Evolutionary conservation across 2,797 vertebrate genomes (phyloP).

Genomic region (Crypturellus tataupa): DNA sequence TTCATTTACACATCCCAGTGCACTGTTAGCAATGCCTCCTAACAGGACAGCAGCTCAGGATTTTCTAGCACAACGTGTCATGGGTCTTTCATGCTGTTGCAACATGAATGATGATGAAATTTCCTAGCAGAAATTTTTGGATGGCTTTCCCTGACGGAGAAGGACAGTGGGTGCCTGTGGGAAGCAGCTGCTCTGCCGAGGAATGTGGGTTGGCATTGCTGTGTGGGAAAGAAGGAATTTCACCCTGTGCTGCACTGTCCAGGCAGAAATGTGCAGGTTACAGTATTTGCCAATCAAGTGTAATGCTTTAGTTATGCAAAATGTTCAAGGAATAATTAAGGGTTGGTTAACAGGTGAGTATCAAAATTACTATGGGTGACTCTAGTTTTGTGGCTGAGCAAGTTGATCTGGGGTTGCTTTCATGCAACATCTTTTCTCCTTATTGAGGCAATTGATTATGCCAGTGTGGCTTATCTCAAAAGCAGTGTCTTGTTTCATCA

Average conservation of each 20-base stretch:
- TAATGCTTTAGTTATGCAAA: background rate
- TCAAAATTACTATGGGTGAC: accelerated
- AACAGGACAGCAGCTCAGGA: background rate
- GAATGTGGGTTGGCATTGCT: background rate
- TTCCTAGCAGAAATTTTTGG: background rate
- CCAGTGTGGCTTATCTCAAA: background rate
- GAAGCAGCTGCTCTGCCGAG: background rate
- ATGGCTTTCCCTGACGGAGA: background rate
- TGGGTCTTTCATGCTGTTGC: background rate
- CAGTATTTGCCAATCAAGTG: background rate
- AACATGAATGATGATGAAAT: background rate
- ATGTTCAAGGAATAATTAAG: background rate
- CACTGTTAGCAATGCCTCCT: background rate
- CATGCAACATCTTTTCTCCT: background rate
- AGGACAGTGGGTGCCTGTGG: background rate
- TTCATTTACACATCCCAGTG: background rate
- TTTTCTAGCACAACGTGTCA: accelerated
- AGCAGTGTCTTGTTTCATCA: background rate
- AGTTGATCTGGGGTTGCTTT: background rate
- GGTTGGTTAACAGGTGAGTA: accelerated
- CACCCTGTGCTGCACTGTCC: background rate
- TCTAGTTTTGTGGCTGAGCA: background rate
- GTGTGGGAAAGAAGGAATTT: background rate
- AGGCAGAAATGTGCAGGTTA: background rate
- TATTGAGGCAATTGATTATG: background rate